These are phyloP conservation scores for Crocuta crocuta DNA, from an alignment of 2,113 vertebrate genomes.

Conservation along the genomic window DNA sequence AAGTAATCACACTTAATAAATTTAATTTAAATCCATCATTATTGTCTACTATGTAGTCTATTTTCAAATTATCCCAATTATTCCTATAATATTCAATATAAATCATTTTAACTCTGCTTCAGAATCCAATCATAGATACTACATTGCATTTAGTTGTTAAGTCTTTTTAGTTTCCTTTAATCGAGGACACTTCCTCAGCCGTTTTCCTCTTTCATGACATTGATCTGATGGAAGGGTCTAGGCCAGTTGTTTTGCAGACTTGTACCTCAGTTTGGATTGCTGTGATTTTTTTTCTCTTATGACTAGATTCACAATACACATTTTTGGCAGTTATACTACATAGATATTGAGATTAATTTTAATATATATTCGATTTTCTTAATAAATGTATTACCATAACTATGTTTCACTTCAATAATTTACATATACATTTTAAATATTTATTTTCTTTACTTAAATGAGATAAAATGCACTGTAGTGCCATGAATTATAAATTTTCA, in stretches of 20 bases:
- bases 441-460: neutral
- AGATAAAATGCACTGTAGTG: neutral
- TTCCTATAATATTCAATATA: neutral
- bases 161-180: neutral
- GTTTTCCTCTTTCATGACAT: neutral
- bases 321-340: neutral
- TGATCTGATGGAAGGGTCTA: neutral
- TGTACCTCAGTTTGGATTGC: neutral
- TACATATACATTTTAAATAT: slow-evolving; percentile 28
- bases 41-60: neutral
- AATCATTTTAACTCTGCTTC: neutral
- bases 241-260: neutral
- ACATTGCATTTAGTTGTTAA: neutral
- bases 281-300: neutral
- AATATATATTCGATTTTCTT: neutral
- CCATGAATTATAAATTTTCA: slow-evolving; percentile 21
- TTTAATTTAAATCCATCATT: slow-evolving; percentile 16
- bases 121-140: neutral
- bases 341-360: slow-evolving; percentile 26
- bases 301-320: neutral
- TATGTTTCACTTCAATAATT: slow-evolving; percentile 38
- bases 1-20: neutral
- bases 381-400: neutral
- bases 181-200: neutral
- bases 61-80: neutral